Base-by-base conservation (phyloP, 2,888 invertebrate species). In the Luperina testacea region DNA sequence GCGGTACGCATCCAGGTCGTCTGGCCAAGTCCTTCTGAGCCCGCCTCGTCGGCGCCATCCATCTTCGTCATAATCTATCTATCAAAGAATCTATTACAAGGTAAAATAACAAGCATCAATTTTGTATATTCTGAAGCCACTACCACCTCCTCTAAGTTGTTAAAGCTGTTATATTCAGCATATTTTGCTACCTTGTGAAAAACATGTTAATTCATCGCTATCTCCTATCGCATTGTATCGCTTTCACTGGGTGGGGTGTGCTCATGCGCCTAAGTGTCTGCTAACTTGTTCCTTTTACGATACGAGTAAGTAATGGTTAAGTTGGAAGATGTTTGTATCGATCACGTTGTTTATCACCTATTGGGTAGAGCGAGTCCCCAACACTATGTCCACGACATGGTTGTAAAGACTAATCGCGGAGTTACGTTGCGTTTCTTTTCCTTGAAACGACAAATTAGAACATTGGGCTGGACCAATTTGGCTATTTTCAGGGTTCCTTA, bases 241-340 rank as follows among this genome's bases (percentile, higher is more conserved):
- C 84, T 78, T 63, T 4, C 9, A 67, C 15, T 77, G 42, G 48
- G 0, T 70, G 32, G 11, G 9, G 20, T 32, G 27, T 51, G 2
- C 7, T 51, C 24, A 20, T 7, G 32, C 48, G 13, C n/a, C 8
- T 59, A 73, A 77, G 20, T 72, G 59, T 38, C 57, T 24, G 13
- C 72, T 72, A 87, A 84, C 77, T 87, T 80, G 73, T 42, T 77
- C 70, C 75, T 76, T 82, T 78, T 85, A 87, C 81, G 78, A 86
- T 77, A 78, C 72, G 20, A 72, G 57, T 59, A 38, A 79, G 82
- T 87, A 85, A 87, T 87, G 83, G 72, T 67, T 65, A 78, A 87
- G 85, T 87, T 87, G 38, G 67, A 63, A 38, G 67, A 77, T 72
- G 68, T 80, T 76, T 61, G n/a, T 76, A 80, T 75, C 45, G 77